These are phyloP conservation scores for Gobionotothen gibberifrons DNA, from an alignment of 2,797 vertebrate species.

Conservation along the genomic window DNA sequence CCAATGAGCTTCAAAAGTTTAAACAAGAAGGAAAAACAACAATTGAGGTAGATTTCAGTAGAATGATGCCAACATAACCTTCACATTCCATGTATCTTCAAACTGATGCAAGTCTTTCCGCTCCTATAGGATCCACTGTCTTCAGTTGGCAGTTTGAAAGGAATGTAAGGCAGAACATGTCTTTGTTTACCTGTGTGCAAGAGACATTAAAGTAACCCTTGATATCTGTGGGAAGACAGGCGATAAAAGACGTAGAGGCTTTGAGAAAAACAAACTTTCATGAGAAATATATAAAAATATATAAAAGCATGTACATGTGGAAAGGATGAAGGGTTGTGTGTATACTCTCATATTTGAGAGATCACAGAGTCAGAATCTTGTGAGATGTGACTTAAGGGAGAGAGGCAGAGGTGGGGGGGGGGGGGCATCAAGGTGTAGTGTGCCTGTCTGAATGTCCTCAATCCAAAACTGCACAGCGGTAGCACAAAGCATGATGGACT, in stretches of 20 bases:
- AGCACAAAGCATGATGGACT: not conserved
- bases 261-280: constrained; percentile 23
- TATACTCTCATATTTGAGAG: constrained; percentile 16
- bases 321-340: constrained; percentile 5
- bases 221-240: constrained; percentile 17
- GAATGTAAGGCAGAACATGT: constrained; percentile 1
- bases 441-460: not conserved
- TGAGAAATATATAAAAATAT: not conserved
- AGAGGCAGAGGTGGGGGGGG: no score
- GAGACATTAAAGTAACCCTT: constrained; percentile 33
- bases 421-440: not conserved
- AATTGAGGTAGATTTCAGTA: not conserved
- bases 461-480: not conserved
- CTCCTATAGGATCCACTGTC: constrained; percentile 13
- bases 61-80: constrained; percentile 14
- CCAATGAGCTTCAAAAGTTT: not conserved
- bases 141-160: not conserved
- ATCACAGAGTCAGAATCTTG: constrained; percentile 7
- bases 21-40: not conserved
- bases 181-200: constrained; percentile 40
- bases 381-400: not conserved
- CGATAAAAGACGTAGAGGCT: constrained; percentile 10
- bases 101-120: not conserved
- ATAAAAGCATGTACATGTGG: not conserved
- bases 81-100: not conserved